These are phyloP conservation scores for Mimas tiliae DNA, from an alignment of 2,888 invertebrate genomes.

Conservation along the genomic window DNA sequence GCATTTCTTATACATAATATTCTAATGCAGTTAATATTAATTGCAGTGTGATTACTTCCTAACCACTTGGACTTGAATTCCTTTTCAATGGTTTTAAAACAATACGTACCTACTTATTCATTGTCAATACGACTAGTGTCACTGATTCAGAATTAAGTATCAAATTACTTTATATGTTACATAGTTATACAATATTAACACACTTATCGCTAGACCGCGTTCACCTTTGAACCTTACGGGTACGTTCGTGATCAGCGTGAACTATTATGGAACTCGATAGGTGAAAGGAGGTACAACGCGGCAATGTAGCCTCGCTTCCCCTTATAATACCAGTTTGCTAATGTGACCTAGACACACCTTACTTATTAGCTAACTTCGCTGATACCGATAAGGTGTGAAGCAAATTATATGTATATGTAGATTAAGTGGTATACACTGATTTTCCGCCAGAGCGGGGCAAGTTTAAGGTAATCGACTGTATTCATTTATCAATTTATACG, in stretches of 20 bases:
- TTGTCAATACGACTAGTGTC: not conserved
- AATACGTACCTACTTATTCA: not conserved
- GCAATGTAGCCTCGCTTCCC: slow-evolving; percentile 36
- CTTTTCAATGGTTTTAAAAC: not conserved
- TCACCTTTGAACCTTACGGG: slow-evolving; percentile 64
- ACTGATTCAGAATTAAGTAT: slow-evolving; percentile 6
- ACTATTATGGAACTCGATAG: slow-evolving; percentile 61
- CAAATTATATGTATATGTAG: not conserved
- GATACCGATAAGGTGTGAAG: slow-evolving; percentile 2
- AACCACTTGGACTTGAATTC: not conserved
- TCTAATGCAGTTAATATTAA: too few relatives aligned
- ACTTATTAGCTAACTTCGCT: not conserved
- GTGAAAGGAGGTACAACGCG: slow-evolving; percentile 65
- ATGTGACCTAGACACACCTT: slow-evolving; percentile 37
- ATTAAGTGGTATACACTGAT: slow-evolving; percentile 5
- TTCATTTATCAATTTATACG: not conserved
- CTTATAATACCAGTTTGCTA: slow-evolving; percentile 30
- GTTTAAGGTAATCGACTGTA: slow-evolving; percentile 7
- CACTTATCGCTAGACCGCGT: slow-evolving; percentile 42
- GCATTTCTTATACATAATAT: too few relatives aligned
- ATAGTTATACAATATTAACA: slow-evolving; percentile 12
- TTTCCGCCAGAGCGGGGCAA: not conserved
- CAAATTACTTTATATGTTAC: too few relatives aligned
- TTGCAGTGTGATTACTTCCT: too few relatives aligned
- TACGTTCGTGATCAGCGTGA: slow-evolving; percentile 64